Conservation (phyloP, 1,140 invertebrate genomes). For the Acromyrmex echinatior region DNA sequence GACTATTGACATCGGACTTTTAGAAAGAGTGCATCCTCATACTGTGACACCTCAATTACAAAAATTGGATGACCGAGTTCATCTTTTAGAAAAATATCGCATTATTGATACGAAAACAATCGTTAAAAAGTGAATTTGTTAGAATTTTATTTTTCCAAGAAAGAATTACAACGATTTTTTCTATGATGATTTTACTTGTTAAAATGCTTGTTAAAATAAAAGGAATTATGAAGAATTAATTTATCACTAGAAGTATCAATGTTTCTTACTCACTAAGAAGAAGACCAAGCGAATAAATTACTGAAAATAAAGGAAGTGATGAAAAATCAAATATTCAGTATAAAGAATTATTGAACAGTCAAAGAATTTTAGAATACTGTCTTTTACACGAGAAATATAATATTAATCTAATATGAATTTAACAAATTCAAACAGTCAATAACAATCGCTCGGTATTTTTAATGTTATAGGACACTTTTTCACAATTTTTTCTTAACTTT, state of each 20-base stretch:
- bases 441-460: too few species aligned
- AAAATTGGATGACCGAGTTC: neutral
- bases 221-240: neutral
- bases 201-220: neutral
- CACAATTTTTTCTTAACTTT: neutral
- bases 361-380: too few species aligned
- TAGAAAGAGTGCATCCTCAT: neutral
- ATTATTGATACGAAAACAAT: neutral
- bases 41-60: slow-evolving; percentile 21
- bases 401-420: too few species aligned
- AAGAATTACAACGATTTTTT: neutral
- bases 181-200: neutral
- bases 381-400: too few species aligned
- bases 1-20: slow-evolving; percentile 25
- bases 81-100: neutral
- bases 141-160: neutral
- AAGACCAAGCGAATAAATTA: too few species aligned
- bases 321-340: too few species aligned
- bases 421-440: too few species aligned
- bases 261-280: too few species aligned
- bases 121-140: neutral
- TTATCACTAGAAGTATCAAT: too few species aligned
- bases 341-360: too few species aligned
- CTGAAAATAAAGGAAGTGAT: too few species aligned
- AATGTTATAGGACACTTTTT: neutral